A percentile compares a stretch with the other conserved stretches of the same genome.
Evolutionary conservation across 2,113 vertebrate species (phyloP).

Genomic region (Pungitius pungitius): DNA sequence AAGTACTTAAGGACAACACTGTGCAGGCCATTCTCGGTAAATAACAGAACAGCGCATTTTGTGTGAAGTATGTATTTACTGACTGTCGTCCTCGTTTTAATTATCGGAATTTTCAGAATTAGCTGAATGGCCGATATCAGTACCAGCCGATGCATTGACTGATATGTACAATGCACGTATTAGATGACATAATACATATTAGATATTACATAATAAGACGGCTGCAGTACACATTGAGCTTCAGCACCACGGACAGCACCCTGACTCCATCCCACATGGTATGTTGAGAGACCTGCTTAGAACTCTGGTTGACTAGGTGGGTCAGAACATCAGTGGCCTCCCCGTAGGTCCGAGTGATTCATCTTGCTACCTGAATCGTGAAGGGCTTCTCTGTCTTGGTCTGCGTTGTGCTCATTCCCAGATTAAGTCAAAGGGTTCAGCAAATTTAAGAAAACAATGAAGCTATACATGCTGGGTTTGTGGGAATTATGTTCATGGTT

Average conservation of each 20-base stretch:
- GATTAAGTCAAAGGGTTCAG: neutral
- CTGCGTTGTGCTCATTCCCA: neutral
- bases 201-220: no score
- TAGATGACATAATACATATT: neutral
- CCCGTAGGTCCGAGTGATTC: neutral
- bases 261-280: neutral
- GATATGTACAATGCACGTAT: neutral
- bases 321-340: neutral
- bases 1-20: conserved; percentile 82
- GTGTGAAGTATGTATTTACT: neutral
- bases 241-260: conserved; percentile 41
- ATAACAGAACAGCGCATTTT: neutral
- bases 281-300: neutral
- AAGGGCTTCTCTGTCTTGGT: conserved; percentile 44
- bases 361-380: conserved; percentile 51
- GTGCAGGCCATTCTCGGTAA: conserved; percentile 82
- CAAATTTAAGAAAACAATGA: neutral
- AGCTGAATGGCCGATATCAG: neutral
- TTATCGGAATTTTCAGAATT: neutral
- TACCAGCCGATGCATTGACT: neutral
- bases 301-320: neutral
- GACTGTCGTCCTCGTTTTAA: neutral
- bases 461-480: neutral
- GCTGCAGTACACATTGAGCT: neutral
- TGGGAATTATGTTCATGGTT: neutral